Evolutionary conservation across 2,797 vertebrate species (phyloP).

Genomic region (Pagetopsis macropterus): DNA sequence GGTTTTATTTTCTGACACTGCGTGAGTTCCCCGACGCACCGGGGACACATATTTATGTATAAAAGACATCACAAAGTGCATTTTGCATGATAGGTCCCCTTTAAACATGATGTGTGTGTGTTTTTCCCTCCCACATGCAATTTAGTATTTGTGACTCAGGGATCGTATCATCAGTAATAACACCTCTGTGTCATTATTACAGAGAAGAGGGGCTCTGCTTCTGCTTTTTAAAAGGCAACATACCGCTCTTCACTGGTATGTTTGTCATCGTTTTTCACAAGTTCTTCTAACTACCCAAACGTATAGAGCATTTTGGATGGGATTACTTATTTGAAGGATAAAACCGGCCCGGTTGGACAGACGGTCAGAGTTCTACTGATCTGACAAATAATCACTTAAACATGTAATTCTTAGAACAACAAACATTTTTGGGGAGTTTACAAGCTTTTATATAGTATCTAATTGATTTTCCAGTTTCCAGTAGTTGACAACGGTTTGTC

Average conservation of each 20-base stretch:
- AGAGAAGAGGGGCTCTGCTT: conserved; percentile 11
- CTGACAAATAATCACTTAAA: not conserved
- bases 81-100: no score
- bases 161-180: conserved; percentile 28
- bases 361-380: not conserved
- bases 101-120: conserved; percentile 22
- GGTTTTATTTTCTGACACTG: no score
- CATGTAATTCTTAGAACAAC: not conserved
- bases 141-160: conserved; percentile 37
- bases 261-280: not conserved
- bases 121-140: conserved; percentile 29
- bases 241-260: conserved; percentile 11
- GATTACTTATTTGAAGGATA: conserved; percentile 1
- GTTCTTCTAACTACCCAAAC: not conserved
- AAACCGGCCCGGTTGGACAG: not conserved
- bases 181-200: conserved; percentile 33
- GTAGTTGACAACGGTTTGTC: not conserved
- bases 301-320: not conserved
- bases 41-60: no score
- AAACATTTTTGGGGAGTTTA: not conserved
- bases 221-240: conserved; percentile 10
- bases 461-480: not conserved
- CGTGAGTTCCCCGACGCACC: no score
- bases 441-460: not conserved
- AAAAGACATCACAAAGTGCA: no score